Evolutionary conservation across 2,113 vertebrate species (phyloP).

Genomic region (Cyprichromis sp.): DNA sequence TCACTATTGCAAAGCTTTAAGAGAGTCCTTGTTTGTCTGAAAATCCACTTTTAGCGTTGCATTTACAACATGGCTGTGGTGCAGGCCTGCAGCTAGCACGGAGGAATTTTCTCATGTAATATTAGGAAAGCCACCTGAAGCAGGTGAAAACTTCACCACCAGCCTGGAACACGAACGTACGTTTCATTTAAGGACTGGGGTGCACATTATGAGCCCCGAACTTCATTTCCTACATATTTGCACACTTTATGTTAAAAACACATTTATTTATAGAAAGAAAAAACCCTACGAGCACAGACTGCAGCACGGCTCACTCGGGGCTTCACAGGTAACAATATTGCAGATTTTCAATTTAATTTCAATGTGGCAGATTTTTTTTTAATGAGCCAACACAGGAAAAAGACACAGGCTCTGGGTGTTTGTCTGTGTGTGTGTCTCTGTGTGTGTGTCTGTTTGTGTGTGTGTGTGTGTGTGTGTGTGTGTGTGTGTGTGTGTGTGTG

Average conservation of each 20-base stretch:
- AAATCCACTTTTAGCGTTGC: background rate
- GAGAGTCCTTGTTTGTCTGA: background rate
- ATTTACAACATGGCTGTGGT: background rate
- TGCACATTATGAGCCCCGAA: background rate
- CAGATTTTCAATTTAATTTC: background rate
- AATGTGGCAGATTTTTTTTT: background rate
- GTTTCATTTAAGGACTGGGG: background rate
- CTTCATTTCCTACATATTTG: background rate
- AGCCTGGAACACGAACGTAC: accelerated
- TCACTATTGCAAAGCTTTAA: background rate
- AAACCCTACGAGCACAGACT: background rate
- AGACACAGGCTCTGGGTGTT: background rate
- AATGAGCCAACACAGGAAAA: background rate
- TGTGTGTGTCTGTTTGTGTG: accelerated
- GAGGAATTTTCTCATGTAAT: background rate
- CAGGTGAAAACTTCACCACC: background rate
- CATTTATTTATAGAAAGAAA: background rate
- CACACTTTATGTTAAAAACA: background rate
- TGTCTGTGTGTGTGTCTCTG: accelerated
- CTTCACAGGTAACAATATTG: background rate
- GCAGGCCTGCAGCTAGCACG: background rate
- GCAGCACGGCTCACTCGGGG: accelerated
- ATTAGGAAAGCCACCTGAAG: background rate
- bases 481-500: accelerated
- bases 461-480: accelerated